A percentile compares a stretch with the other conserved stretches of the same genome.
phyloP scores from a whole-genome alignment of 2,888 invertebrate genomes.

The Sinopyrophorus schimmeli region DNA sequence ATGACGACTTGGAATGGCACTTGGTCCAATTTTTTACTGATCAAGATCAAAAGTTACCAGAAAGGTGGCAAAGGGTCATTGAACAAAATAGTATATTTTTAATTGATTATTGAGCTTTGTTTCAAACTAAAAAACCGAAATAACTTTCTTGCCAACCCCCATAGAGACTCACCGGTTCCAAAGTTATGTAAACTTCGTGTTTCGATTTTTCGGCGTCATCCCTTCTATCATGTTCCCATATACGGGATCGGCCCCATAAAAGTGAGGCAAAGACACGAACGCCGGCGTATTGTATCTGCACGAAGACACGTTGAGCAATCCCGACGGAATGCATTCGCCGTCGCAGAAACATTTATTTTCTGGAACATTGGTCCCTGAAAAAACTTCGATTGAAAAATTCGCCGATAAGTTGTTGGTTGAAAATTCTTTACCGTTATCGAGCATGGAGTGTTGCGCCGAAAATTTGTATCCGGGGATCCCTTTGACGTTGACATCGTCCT shows the following conservation, averaged over 20 bases:
- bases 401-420: neutral
- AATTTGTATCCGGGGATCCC: conserved; percentile 71
- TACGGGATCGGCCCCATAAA: conserved; percentile 69
- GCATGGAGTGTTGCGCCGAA: conserved; percentile 63
- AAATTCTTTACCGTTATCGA: conserved; percentile 65
- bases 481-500: conserved; percentile 59
- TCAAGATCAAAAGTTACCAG: too few relatives aligned
- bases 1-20: too few relatives aligned
- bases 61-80: too few relatives aligned
- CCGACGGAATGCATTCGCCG: conserved; percentile 69
- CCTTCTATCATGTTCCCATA: conserved; percentile 67
- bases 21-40: too few relatives aligned
- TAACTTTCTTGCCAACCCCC: too few relatives aligned
- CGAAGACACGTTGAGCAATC: conserved; percentile 71
- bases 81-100: too few relatives aligned
- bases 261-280: conserved; percentile 80
- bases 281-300: conserved; percentile 78
- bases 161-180: conserved; percentile 73
- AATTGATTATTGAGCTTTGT: too few relatives aligned
- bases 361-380: conserved; percentile 51
- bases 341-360: conserved; percentile 70
- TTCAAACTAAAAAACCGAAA: too few relatives aligned
- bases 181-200: conserved; percentile 72
- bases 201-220: conserved; percentile 65
- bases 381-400: neutral